Percentiles rank a stretch among this genome's conserved stretches.
phyloP scores from a whole-genome alignment of 1,140 invertebrate species.

The Belonocnema kinseyi region DNA sequence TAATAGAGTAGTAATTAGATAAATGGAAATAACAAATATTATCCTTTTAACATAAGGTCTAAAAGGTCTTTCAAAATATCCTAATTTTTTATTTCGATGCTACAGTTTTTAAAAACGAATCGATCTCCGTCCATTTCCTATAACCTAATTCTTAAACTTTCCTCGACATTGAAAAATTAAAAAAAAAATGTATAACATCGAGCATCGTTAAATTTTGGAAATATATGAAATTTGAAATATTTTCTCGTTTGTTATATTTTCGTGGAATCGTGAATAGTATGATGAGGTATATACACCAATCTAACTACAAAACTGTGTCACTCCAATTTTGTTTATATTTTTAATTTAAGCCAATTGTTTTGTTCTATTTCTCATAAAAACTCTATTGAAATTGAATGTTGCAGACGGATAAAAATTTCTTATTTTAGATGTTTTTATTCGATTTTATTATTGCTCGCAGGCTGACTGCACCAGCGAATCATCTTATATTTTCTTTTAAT shows the following conservation, averaged over 20 bases:
- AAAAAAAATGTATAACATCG: no score
- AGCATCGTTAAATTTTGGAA: not conserved
- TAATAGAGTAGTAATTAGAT: not conserved
- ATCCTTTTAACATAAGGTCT: no score
- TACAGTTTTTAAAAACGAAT: no score
- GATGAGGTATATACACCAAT: no score
- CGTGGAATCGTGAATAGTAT: not conserved
- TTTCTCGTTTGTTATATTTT: not conserved
- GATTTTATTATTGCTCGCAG: not conserved
- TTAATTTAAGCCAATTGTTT: not conserved
- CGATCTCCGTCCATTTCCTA: no score
- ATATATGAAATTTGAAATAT: not conserved
- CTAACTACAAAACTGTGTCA: no score
- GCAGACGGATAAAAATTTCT: not conserved
- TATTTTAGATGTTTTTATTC: not conserved
- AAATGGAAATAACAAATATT: no score
- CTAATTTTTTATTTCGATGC: no score
- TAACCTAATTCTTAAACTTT: no score
- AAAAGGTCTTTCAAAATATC: no score
- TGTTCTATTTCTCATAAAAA: not conserved
- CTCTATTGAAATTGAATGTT: not conserved
- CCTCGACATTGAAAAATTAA: no score
- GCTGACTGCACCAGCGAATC: not conserved
- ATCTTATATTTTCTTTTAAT: not conserved
- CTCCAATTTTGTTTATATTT: not conserved